A percentile compares a stretch with the other conserved stretches of the same genome.
Evolutionary conservation across 2,888 invertebrate species (phyloP).

Genomic region (Coleophora flavipennella): DNA sequence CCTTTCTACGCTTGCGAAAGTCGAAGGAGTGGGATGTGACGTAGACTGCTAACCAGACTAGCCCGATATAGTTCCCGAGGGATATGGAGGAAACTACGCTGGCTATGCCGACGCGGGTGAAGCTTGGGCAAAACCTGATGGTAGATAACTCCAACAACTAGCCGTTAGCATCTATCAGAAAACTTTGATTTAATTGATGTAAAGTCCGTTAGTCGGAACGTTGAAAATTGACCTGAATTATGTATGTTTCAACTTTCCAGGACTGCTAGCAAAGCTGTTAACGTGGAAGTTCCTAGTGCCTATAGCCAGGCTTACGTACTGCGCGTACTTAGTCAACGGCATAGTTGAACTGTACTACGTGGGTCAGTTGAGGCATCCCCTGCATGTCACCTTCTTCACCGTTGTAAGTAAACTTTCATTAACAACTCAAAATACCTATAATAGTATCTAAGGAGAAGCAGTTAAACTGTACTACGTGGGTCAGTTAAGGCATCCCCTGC

Average conservation of each 20-base stretch:
- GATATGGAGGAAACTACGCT: no score
- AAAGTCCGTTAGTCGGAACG: no score
- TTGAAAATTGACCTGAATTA: no score
- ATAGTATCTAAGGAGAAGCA: constrained; percentile 5
- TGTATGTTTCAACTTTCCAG: constrained; percentile 39
- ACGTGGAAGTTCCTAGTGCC: constrained; percentile 76
- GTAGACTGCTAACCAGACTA: no score
- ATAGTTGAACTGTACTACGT: constrained; percentile 77
- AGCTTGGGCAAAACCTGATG: no score
- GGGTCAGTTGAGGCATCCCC: constrained; percentile 73
- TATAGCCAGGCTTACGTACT: constrained; percentile 79
- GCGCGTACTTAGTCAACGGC: constrained; percentile 81
- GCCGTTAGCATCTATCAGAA: no score
- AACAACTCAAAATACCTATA: constrained; percentile 5
- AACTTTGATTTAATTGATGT: no score
- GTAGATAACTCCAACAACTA: no score
- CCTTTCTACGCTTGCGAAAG: no score
- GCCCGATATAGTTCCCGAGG: no score
- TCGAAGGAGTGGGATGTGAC: no score
- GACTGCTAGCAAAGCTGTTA: constrained; percentile 67
- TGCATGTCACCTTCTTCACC: constrained; percentile 74
- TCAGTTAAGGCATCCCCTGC: constrained; percentile 71
- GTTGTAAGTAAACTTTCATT: constrained; percentile 61
- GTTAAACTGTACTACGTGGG: constrained; percentile 78
- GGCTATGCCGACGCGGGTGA: no score